Evolutionary conservation across 2,797 vertebrate genomes (phyloP), one percentile per base, ranked within the genome.

Genomic region (Ambastaia sidthimunki): DNA sequence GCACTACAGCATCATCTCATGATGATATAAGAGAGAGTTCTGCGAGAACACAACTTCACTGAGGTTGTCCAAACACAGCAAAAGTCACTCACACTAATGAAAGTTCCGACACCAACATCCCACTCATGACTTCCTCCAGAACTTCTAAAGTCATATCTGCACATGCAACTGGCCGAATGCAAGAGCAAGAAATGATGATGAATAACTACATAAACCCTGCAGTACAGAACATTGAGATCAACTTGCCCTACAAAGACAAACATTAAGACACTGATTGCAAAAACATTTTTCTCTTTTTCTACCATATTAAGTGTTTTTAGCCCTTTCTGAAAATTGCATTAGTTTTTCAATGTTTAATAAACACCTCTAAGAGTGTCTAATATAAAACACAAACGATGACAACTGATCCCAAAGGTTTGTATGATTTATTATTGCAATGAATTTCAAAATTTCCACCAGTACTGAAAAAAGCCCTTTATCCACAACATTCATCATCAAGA

Each of bases 31-130:
- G 48, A 63, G 47, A 44, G 66, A 71, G 54, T 68, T 28, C 31
- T 50, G 25, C 18, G 44, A 50, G 19, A 34, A 69, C 41, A 13
- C 41, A 13, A 67, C 48, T 11, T 28, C 34, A 70, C 63, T 48
- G 52, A 57, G 55, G 65, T 60, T 78, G 71, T 74, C 76, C 50
- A 69, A 82, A 71, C 76, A 82, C 54, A 19, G 19, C 63, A 70
- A 66, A 73, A 83, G 67, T 66, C 62, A 55, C 23, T 69, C 48
- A 59, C 19, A 71, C 67, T 75, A 75, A 74, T 79, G 31, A 78
- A 75, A 52, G 23, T 21, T 67, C 54, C 71, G 21, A 23, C 19
- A 78, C 15, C 18, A 68, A 44, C 66, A 76, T 18, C 55, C 52
- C 34, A 21, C 21, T 28, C 28, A 28, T 28, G 28, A 57, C 34